phyloP scores from a whole-genome alignment of 2,888 invertebrate genomes.

The Brachyptera risi region DNA sequence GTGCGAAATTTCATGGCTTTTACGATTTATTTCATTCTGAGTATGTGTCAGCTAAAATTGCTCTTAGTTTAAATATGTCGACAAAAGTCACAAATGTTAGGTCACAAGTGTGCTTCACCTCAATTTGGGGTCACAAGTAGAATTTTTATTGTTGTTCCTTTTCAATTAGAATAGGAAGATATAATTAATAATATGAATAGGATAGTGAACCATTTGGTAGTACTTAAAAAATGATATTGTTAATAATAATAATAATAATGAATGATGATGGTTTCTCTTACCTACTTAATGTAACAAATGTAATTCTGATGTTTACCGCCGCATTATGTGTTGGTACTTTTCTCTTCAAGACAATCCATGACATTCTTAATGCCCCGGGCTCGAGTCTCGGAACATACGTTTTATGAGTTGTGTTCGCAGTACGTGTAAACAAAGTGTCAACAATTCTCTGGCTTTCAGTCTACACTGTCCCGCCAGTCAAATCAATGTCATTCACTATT shows the following conservation, averaged over 20 bases:
- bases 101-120: slow-evolving; percentile 34
- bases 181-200: neutral
- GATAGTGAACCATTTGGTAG: neutral
- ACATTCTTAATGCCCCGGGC: neutral
- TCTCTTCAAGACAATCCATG: neutral
- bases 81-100: slow-evolving; percentile 29
- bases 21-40: too few relatives aligned
- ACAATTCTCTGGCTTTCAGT: too few relatives aligned
- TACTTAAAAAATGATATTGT: neutral
- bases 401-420: too few relatives aligned
- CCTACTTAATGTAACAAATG: neutral
- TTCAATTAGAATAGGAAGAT: slow-evolving; percentile 17
- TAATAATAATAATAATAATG: slow-evolving; percentile 1
- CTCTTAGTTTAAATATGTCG: slow-evolving; percentile 31
- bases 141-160: slow-evolving; percentile 33
- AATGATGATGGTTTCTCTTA: neutral
- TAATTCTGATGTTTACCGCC: slow-evolving; percentile 3
- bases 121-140: slow-evolving; percentile 29
- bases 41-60: slow-evolving; percentile 1
- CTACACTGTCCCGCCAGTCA: too few relatives aligned
- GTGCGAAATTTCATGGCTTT: too few relatives aligned
- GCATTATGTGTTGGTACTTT: neutral
- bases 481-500: too few relatives aligned
- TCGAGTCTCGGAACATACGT: neutral
- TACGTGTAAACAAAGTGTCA: too few relatives aligned